These are phyloP conservation scores for Paramormyrops hopkinsi DNA, from an alignment of 2,797 vertebrate genomes.

Conservation along the genomic window DNA sequence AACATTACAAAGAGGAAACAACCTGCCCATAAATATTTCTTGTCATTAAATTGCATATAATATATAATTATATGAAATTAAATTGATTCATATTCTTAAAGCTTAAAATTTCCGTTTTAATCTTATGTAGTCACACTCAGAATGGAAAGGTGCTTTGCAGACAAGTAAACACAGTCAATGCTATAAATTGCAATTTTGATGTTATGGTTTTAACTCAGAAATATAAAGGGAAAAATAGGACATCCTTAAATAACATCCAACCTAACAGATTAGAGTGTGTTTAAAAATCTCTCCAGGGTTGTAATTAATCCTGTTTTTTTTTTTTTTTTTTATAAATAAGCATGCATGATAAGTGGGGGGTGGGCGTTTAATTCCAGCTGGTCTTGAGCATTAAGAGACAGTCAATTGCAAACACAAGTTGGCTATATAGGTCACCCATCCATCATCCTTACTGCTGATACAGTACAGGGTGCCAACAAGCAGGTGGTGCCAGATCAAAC, in stretches of 20 bases:
- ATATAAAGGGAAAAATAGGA: neutral
- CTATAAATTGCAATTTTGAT: neutral
- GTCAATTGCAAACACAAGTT: conserved; percentile 2
- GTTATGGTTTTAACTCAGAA: neutral
- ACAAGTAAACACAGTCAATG: neutral
- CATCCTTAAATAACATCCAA: neutral
- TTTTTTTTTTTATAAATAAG: neutral
- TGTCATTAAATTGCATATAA: neutral
- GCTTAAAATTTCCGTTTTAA: neutral
- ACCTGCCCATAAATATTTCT: neutral
- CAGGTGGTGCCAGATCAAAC: neutral
- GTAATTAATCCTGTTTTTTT: conserved; percentile 22
- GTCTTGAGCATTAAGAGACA: neutral
- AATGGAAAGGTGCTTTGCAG: neutral
- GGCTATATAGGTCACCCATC: conserved; percentile 12
- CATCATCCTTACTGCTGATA: neutral
- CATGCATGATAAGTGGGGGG: neutral
- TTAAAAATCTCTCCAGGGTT: conserved; percentile 10
- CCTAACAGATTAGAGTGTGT: neutral
- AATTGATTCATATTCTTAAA: neutral
- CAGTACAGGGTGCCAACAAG: neutral
- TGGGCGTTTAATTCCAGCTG: conserved; percentile 3
- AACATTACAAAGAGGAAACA: neutral
- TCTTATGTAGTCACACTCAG: neutral
- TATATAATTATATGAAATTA: neutral